Base-by-base conservation (phyloP, 2,113 vertebrate species). In the Equus quagga region DNA sequence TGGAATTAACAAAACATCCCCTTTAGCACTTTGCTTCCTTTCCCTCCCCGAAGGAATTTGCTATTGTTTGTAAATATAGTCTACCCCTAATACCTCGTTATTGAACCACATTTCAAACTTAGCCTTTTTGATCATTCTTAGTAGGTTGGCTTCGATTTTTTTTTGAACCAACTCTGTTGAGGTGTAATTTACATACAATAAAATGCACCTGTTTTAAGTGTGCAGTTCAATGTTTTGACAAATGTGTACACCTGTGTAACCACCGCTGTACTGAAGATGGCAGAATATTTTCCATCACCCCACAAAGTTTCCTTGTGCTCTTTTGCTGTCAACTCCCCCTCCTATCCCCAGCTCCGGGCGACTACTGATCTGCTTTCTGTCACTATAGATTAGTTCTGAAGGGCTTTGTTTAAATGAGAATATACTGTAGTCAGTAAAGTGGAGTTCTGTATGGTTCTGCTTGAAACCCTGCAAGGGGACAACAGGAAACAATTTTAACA, bases 21-120 rank as follows among this genome's bases (percentile, higher is more conserved):
- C 64, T 96, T 58, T 7, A 44, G 91, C 46, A 28, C 72, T n/a
- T 17, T 0, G 81, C 67, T 98, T 98, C 97, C 98, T 96, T 78
- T 88, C 73, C 97, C 97, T 86, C 93, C 97, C 98, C 89, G 24
- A 70, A 97, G 97, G 98, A 98, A 98, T 98, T 83, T 87, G 89
- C 97, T 93, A 98, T 98, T 98, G 98, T 97, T 96, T 97, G 96
- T 98, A 98, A 98, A 98, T 98, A 98, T 93, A 97, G 93, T 24
- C 73, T 33, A 46, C 23, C 51, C 58, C 54, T 23, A 76, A 75
- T 24, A 14, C 65, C 65, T 3, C 58, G 60, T 79, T 64, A 41
- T 90, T 84, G 81, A 91, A 86, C 75, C 23, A 49, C 41, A 26
- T 46, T 78, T 93, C 81, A 91, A 18, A 70, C 19, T 46, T n/a